Base-by-base conservation (phyloP, 2,888 invertebrate genomes). In the Spicauda simplicius region DNA sequence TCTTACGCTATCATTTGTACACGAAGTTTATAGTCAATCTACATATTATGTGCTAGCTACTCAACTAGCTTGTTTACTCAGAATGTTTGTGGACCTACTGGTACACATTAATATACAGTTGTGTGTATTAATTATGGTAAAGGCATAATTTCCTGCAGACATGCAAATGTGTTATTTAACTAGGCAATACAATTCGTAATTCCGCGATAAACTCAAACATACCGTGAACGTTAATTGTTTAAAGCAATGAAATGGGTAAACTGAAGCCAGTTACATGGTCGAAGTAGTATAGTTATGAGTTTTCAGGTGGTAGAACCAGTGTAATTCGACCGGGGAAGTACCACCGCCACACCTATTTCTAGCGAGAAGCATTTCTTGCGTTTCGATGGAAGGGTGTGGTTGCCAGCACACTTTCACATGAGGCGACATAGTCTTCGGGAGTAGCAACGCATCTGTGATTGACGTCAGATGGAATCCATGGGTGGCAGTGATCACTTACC, bases 181-280 rank as follows among this genome's bases (percentile, higher is more conserved):
- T 73, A 68, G 80, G 79, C 79, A 78, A 79, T 77, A 76, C 80
- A 79, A 85, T 86, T 86, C 83, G 80, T 81, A 80, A 79, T 83
- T 81, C 78, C 74, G 77, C 78, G 77, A 79, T 81, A 79, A 75
- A 72, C 75, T 76, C 72, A 74, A 80, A 79, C 77, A 73, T 72
- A 68, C 74, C 75, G 75, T 79, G 76, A 80, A 74, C 74, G 73
- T 80, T 82, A 81, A 81, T 81, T 77, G 77, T 79, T 80, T 72
- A 59, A 77, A 79, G 81, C 81, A 80, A 72, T 75, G 73, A 78
- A 77, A 80, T 80, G 75, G 77, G 73, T 77, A 78, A 82, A 81
- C 77, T 25, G 25, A 25, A 25, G 48, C 57, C 61, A 53, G 33
- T 62, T 18, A 45, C 45, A 45, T 12, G 20, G 41, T 41, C 33